Conservation (phyloP, 1,140 invertebrate genomes). For the Popillia japonica region DNA sequence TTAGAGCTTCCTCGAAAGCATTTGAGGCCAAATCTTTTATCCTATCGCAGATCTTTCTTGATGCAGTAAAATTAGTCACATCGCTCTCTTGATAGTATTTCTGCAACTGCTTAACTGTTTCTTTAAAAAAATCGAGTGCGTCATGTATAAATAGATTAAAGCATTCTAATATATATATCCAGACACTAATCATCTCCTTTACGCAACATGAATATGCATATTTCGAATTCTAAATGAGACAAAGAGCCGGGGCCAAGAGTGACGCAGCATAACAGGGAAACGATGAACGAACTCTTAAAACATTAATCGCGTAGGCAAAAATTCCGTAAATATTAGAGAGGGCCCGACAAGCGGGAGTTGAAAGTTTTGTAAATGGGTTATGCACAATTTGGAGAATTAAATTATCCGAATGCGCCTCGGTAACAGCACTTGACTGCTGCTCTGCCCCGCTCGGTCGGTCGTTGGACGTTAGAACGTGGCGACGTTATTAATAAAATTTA, state of each 20-base stretch:
- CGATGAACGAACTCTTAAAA: neutral
- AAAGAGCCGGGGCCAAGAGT: neutral
- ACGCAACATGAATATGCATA: too few species aligned
- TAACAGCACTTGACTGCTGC: constrained; percentile 17
- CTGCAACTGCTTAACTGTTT: too few species aligned
- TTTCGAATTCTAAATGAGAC: too few species aligned
- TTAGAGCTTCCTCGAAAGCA: too few species aligned
- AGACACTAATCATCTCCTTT: too few species aligned
- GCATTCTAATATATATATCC: too few species aligned
- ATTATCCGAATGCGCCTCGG: constrained; percentile 31
- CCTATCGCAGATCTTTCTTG: too few species aligned
- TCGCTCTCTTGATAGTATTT: too few species aligned
- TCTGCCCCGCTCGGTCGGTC: neutral
- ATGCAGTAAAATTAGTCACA: too few species aligned
- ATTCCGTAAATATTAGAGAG: neutral
- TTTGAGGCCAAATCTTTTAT: too few species aligned
- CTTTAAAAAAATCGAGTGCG: too few species aligned
- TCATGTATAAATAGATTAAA: too few species aligned
- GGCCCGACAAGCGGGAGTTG: neutral
- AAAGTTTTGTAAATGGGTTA: constrained; percentile 31
- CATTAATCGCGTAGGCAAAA: constrained; percentile 16
- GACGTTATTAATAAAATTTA: constrained; percentile 37
- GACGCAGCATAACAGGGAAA: neutral
- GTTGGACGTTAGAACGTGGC: constrained; percentile 18
- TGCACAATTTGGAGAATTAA: constrained; percentile 34